Base-by-base conservation (phyloP, 2,888 invertebrate genomes). In the Hedya salicella region DNA sequence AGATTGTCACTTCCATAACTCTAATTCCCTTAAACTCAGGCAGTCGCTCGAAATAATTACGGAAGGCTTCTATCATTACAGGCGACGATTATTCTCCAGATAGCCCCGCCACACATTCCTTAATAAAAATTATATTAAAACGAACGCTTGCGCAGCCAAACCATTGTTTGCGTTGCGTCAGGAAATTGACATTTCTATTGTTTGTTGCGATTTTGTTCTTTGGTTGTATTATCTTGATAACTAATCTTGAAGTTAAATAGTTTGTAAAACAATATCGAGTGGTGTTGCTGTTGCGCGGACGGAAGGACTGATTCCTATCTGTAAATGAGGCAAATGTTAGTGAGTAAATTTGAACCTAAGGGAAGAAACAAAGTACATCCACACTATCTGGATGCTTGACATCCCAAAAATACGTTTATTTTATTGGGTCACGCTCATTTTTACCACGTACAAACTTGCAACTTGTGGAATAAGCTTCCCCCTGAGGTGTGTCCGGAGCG, bases 41-140 rank as follows among this genome's bases (percentile, higher is more conserved):
- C 75, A 82, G 80, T 79, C 80, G 80, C 86, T 86, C 73, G 82
- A 88, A 89, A 90, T 91, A 92, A 92, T 92, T 91, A 88, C 87
- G 84, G 83, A 83, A 83, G 82, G 78, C 85, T 82, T 82, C 86
- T 85, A 86, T 87, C 85, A 91, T 86, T 86, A 86, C 81, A 77
- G 86, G 87, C 84, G 91, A 91, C 90, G 91, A 92, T 91, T 90
- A 89, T 83, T 78, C 64, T 75, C 66, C 62, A 86, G 91, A 92
- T 91, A 91, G 88, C 82, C 79, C 50, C 87, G 86, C 87, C 82
- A 78, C 87, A 80, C 85, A 80, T 88, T 82, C 84, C 85, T 88
- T 88, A 87, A 88, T 88, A 89, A 89, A 89, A 89, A 88, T 87
- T 87, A 83, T 88, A 88, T 88, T 89, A 89, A 88, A 86, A 79